Percentiles rank a stretch among this genome's conserved stretches.
Evolutionary conservation across 1,140 invertebrate species (phyloP).

Genomic region (Diprion similis): DNA sequence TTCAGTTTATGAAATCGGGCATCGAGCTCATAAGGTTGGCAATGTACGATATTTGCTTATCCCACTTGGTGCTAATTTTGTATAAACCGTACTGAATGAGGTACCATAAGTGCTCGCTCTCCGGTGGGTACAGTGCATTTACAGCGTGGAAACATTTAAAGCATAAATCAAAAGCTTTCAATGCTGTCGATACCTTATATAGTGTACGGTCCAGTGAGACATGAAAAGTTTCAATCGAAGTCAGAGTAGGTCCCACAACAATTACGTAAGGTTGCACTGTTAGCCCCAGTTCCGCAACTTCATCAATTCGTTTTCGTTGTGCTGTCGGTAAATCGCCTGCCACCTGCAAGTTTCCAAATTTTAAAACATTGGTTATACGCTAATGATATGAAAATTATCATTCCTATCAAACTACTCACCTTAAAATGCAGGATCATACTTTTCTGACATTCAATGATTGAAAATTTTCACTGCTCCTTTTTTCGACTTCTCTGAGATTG

Average conservation of each 20-base stretch:
- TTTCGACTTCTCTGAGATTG: too few relatives aligned
- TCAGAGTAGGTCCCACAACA: not conserved
- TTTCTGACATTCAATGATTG: conserved; percentile 17
- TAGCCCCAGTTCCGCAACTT: not conserved
- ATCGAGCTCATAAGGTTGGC: too few relatives aligned
- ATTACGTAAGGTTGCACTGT: not conserved
- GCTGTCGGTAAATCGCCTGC: not conserved
- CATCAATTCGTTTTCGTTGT: not conserved
- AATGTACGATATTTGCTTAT: not conserved
- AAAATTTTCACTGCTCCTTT: conserved; percentile 14
- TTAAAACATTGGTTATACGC: too few relatives aligned
- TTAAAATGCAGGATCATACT: conserved; percentile 15
- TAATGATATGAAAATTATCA: too few relatives aligned
- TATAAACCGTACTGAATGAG: conserved; percentile 23
- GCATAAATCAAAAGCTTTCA: conserved; percentile 20
- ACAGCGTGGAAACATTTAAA: conserved; percentile 24
- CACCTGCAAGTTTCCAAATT: not conserved
- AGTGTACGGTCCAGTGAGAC: not conserved
- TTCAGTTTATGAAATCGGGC: too few relatives aligned
- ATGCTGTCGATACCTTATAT: not conserved
- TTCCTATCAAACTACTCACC: too few relatives aligned
- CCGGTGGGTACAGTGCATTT: conserved; percentile 16
- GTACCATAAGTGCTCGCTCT: conserved; percentile 22
- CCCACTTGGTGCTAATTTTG: not conserved
- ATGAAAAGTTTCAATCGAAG: not conserved